These are phyloP conservation scores for Beris chalybata DNA, from an alignment of 2,888 invertebrate species.

Conservation along the genomic window DNA sequence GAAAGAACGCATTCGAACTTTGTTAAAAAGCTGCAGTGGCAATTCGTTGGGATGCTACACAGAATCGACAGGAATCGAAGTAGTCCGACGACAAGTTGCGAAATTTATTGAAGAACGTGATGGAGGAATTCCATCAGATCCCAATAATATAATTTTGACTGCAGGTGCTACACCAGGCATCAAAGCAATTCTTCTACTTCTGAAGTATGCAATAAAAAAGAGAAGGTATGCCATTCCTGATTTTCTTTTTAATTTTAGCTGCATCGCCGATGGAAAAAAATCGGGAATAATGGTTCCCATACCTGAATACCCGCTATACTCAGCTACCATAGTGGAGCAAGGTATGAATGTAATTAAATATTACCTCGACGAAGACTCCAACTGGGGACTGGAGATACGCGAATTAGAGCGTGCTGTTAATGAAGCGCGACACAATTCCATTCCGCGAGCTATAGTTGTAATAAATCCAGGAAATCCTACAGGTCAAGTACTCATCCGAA, in stretches of 20 bases:
- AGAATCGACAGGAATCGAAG: slow-evolving; percentile 81
- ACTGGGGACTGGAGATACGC: slow-evolving; percentile 78
- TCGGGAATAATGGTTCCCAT: slow-evolving; percentile 94
- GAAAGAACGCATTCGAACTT: slow-evolving; percentile 68
- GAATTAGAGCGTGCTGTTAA: slow-evolving; percentile 78
- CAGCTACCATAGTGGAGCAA: slow-evolving; percentile 92
- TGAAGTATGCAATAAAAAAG: not conserved
- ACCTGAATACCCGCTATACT: slow-evolving; percentile 98
- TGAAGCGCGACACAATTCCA: slow-evolving; percentile 64
- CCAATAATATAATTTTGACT: slow-evolving; percentile 79
- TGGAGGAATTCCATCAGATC: slow-evolving; percentile 65
- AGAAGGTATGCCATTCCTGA: not conserved
- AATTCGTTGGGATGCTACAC: slow-evolving; percentile 76
- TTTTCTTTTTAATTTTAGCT: slow-evolving; percentile 22
- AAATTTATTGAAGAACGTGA: slow-evolving; percentile 86
- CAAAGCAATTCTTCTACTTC: slow-evolving; percentile 70
- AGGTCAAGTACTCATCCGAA: slow-evolving; percentile 84
- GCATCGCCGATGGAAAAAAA: slow-evolving; percentile 43
- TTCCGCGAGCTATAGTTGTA: slow-evolving; percentile 84
- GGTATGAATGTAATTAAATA: slow-evolving; percentile 84
- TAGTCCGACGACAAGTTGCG: slow-evolving; percentile 84
- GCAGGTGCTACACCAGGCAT: slow-evolving; percentile 93
- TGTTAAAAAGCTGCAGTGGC: slow-evolving; percentile 72
- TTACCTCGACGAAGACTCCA: slow-evolving; percentile 84
- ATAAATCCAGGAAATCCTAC: slow-evolving; percentile 99